A percentile compares a stretch with the other conserved stretches of the same genome.
Evolutionary conservation across 2,797 vertebrate genomes (phyloP).

Genomic region (Pelobates cultripes): DNA sequence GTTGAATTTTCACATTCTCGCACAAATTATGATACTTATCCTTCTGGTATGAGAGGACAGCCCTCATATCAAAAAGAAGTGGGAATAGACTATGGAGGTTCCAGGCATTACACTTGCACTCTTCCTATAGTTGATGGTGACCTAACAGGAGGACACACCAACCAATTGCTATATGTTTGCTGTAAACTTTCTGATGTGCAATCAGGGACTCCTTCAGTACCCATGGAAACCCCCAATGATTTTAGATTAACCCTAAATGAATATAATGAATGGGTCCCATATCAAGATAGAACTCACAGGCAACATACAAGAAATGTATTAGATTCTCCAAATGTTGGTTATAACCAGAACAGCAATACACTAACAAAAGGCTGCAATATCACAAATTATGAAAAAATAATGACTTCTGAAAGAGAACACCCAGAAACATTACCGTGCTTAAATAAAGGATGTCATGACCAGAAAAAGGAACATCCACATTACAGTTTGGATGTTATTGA

Average conservation of each 20-base stretch:
- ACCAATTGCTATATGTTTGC: conserved; percentile 20
- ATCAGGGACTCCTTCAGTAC: conserved; percentile 2
- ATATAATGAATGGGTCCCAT: conserved; percentile 37
- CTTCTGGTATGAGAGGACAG: conserved; percentile 25
- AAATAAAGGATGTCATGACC: conserved; percentile 4
- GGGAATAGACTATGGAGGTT: conserved; percentile 15
- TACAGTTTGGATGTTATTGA: neutral
- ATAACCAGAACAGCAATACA: conserved; percentile 1
- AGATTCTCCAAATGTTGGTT: conserved; percentile 8
- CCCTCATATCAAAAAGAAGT: conserved; percentile 11
- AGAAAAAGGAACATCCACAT: neutral
- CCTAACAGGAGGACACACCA: neutral
- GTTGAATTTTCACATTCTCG: conserved; percentile 1
- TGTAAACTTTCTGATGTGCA: conserved; percentile 22
- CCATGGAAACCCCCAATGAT: conserved; percentile 1
- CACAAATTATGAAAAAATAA: conserved; percentile 17
- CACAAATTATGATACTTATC: conserved; percentile 15
- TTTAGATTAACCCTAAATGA: conserved; percentile 26
- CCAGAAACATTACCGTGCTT: neutral
- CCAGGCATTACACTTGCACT: conserved; percentile 17
- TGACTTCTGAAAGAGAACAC: conserved; percentile 3
- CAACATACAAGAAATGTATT: conserved; percentile 44
- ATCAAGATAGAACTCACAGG: conserved; percentile 34
- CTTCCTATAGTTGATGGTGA: conserved; percentile 7
- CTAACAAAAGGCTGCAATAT: neutral